Evolutionary conservation across 2,888 invertebrate species (phyloP).

Genomic region (Ophraella communa): DNA sequence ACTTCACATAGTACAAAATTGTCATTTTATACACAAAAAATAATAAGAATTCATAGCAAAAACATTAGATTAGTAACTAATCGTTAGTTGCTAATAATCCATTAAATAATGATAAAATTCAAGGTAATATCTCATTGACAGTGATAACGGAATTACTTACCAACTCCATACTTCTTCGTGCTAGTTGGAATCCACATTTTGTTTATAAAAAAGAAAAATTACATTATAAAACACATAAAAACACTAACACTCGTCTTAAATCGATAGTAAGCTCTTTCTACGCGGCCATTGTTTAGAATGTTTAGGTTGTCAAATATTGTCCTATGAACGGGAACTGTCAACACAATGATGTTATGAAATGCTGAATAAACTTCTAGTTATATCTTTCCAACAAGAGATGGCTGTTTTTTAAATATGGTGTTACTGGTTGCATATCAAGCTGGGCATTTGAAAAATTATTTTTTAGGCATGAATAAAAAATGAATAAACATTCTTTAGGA

Average conservation of each 20-base stretch:
- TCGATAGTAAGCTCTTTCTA: slow-evolving; percentile 55
- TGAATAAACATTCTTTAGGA: too few relatives aligned
- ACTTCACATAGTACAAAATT: neutral
- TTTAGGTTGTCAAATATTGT: slow-evolving; percentile 46
- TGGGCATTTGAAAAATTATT: neutral
- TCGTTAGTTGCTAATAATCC: slow-evolving; percentile 27
- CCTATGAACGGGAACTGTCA: slow-evolving; percentile 13
- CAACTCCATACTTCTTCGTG: slow-evolving; percentile 76
- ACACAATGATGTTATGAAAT: neutral
- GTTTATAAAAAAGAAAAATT: slow-evolving; percentile 30
- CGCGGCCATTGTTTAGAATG: slow-evolving; percentile 53
- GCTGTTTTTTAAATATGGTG: neutral
- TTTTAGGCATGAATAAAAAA: too few relatives aligned
- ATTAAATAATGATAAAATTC: slow-evolving; percentile 22
- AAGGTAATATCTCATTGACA: slow-evolving; percentile 28
- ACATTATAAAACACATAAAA: slow-evolving; percentile 45
- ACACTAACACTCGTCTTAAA: slow-evolving; percentile 48
- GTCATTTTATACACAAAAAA: slow-evolving; percentile 20
- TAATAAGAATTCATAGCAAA: slow-evolving; percentile 27
- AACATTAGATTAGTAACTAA: slow-evolving; percentile 22
- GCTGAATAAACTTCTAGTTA: neutral
- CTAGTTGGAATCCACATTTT: slow-evolving; percentile 78
- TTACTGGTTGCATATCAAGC: neutral
- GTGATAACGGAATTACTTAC: slow-evolving; percentile 62
- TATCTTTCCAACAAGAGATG: slow-evolving; percentile 5